A percentile compares a stretch with the other conserved stretches of the same genome.
Evolutionary conservation across 1,140 invertebrate genomes (phyloP).

Genomic region (Nasonia vitripennis): DNA sequence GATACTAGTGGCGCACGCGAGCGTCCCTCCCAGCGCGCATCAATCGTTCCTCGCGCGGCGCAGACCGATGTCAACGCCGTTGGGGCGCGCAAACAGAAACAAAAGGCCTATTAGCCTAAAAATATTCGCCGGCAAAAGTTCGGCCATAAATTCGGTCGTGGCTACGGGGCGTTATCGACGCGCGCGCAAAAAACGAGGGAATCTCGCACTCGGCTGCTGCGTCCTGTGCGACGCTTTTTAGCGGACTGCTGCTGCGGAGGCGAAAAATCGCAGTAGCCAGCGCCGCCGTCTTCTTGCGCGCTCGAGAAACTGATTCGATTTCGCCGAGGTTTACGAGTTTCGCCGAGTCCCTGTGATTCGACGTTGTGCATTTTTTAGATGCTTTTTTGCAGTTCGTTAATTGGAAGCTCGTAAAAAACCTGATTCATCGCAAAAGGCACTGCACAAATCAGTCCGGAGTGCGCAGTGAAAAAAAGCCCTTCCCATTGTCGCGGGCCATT

Average conservation of each 20-base stretch:
- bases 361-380: not conserved
- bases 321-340: too few relatives aligned
- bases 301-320: not conserved
- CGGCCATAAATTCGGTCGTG: not conserved
- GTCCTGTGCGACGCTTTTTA: too few relatives aligned
- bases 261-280: not conserved
- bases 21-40: too few relatives aligned
- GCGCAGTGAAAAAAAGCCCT: too few relatives aligned
- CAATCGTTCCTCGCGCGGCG: too few relatives aligned
- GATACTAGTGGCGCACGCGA: too few relatives aligned
- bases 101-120: not conserved
- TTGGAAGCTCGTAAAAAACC: too few relatives aligned
- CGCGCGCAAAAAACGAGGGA: not conserved
- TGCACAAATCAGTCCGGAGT: too few relatives aligned
- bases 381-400: too few relatives aligned
- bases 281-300: too few relatives aligned
- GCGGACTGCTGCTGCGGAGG: not conserved
- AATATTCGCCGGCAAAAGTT: not conserved
- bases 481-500: not conserved
- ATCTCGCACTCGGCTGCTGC: not conserved
- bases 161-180: not conserved
- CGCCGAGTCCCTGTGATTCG: not conserved
- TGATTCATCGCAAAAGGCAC: too few relatives aligned
- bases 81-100: not conserved
- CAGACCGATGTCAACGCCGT: too few relatives aligned